Conservation (phyloP, 2,888 invertebrate genomes). For the Eristalis intricaria region DNA sequence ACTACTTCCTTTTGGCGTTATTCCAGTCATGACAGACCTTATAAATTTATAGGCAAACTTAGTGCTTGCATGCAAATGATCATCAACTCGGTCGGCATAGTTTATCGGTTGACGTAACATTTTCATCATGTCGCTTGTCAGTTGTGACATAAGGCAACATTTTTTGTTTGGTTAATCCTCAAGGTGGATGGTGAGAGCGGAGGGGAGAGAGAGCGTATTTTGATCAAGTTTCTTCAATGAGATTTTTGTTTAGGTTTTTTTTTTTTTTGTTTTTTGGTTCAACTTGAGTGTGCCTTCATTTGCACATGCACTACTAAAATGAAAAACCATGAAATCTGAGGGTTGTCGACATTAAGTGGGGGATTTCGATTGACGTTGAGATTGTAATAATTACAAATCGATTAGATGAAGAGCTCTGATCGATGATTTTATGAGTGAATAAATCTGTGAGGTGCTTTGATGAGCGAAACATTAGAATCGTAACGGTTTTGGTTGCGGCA, state of each 20-base stretch:
- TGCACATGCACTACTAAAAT: neutral
- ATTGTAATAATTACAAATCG: neutral
- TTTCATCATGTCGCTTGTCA: neutral
- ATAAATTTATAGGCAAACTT: neutral
- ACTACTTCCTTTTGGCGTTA: neutral
- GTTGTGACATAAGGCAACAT: neutral
- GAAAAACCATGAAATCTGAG: neutral
- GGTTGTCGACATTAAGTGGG: neutral
- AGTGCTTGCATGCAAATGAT: neutral
- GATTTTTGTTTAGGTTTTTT: neutral
- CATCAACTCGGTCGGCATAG: conserved; percentile 1
- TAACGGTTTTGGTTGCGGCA: too few relatives aligned
- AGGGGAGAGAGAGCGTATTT: neutral
- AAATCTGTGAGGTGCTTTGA: neutral
- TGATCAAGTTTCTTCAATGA: neutral
- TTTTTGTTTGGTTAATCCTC: neutral
- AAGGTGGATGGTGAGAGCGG: neutral
- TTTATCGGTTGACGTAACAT: conserved; percentile 12
- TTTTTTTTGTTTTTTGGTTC: too few relatives aligned
- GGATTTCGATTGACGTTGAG: neutral
- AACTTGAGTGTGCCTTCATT: neutral
- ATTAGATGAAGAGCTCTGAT: neutral
- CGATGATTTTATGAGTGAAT: neutral
- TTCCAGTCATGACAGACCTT: conserved; percentile 1
- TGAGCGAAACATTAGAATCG: neutral